Evolutionary conservation across 2,113 vertebrate genomes (phyloP).

Genomic region (Bucco capensis): DNA sequence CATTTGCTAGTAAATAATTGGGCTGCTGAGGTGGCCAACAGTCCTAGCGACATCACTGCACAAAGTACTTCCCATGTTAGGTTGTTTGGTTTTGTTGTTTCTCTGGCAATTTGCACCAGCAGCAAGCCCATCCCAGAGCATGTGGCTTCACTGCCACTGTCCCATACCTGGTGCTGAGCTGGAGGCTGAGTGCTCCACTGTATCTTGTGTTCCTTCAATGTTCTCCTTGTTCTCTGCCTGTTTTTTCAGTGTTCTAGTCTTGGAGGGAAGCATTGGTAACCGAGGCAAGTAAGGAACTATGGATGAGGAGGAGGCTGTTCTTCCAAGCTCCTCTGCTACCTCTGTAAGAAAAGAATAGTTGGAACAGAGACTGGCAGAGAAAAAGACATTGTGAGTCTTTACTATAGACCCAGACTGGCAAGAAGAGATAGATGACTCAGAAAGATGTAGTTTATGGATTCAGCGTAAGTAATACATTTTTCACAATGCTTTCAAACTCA

Average conservation of each 20-base stretch:
- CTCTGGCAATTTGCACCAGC: not conserved
- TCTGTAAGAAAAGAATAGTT: conserved; percentile 70
- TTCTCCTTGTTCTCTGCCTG: conserved; percentile 97
- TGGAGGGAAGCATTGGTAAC: conserved; percentile 90
- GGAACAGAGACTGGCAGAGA: not conserved
- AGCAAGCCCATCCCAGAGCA: not conserved
- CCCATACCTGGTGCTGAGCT: conserved; percentile 76
- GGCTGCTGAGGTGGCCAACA: not conserved
- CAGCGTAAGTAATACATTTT: not conserved
- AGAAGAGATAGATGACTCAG: not conserved
- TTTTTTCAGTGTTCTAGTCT: conserved; percentile 88
- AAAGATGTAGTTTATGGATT: not conserved
- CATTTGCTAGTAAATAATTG: not conserved
- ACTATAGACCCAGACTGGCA: not conserved
- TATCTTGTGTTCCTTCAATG: conserved; percentile 85
- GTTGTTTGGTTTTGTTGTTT: not conserved
- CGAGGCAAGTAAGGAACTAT: conserved; percentile 82
- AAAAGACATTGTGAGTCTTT: not conserved
- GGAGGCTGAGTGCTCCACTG: conserved; percentile 70
- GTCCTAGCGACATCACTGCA: not conserved
- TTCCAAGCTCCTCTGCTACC: conserved; percentile 95
- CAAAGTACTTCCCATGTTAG: not conserved
- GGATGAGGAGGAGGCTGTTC: conserved; percentile 85
- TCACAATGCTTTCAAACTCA: not conserved
- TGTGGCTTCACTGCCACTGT: not conserved